Conservation (phyloP, 2,888 invertebrate species). For the Drosophila paranaensis region DNA sequence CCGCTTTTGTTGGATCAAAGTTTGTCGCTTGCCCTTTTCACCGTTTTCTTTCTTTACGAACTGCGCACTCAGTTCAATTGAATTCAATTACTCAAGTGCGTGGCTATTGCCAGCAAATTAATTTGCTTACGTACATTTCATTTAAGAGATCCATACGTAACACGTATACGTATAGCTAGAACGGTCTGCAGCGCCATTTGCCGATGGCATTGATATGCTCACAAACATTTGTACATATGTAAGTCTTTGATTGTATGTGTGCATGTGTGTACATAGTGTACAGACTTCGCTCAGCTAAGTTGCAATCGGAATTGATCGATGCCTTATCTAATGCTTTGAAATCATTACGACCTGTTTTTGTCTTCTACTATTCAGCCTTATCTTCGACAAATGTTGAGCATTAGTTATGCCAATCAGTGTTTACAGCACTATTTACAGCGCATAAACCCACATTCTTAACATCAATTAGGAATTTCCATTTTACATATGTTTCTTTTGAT, state of each 20-base stretch:
- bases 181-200: neutral
- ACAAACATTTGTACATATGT: neutral
- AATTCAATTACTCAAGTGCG: conserved; percentile 75
- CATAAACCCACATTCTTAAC: neutral
- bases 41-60: conserved; percentile 31
- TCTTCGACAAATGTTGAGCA: neutral
- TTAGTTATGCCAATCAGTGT: neutral
- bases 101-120: conserved; percentile 69
- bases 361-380: neutral
- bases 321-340: conserved; percentile 2
- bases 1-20: conserved; percentile 53
- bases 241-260: no score
- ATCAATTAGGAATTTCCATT: neutral
- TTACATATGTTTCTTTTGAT: neutral
- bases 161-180: conserved; percentile 1
- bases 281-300: conserved; percentile 10
- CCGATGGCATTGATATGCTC: conserved; percentile 7
- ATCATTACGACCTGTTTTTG: neutral
- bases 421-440: neutral
- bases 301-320: conserved; percentile 20
- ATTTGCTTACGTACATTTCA: conserved; percentile 77
- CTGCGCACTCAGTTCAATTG: conserved; percentile 71
- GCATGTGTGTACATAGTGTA: neutral
- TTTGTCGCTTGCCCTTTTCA: conserved; percentile 35
- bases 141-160: conserved; percentile 64